Evolutionary conservation across 37 sponge, comb jelly and placozoan species (phyloP).

Genomic region (Mnemiopsis leidyi): DNA sequence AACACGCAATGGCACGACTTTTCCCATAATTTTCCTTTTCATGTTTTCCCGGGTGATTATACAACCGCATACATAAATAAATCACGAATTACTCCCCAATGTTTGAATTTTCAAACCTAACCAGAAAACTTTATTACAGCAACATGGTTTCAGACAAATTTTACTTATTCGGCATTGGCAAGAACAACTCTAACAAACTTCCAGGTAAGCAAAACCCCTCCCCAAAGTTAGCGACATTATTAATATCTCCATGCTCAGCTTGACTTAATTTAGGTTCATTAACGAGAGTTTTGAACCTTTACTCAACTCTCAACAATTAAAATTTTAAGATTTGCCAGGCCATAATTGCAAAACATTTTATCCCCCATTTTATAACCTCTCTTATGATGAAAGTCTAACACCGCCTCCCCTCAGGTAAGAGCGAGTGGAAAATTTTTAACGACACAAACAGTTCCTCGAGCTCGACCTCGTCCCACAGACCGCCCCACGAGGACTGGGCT

Average conservation of each 20-base stretch:
- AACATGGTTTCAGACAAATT: constrained; percentile 46
- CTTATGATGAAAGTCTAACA: too few species aligned
- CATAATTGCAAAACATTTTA: not conserved
- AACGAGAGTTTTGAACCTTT: too few species aligned
- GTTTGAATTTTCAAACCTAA: not conserved
- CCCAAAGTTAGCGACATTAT: too few species aligned
- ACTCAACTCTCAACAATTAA: too few species aligned
- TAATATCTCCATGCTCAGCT: too few species aligned
- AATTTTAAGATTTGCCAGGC: not conserved
- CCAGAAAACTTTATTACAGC: not conserved
- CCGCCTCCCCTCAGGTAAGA: not conserved
- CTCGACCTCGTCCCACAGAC: not conserved
- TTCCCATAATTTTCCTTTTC: too few species aligned
- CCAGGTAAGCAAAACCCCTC: constrained; percentile 60
- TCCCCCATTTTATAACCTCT: not conserved
- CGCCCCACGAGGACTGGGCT: not conserved
- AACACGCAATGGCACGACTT: too few species aligned
- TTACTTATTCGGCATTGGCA: constrained; percentile 16
- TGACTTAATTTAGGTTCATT: too few species aligned
- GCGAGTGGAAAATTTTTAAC: constrained; percentile 29
- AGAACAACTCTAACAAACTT: constrained; percentile 44
- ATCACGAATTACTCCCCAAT: too few species aligned
- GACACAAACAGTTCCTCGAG: not conserved
- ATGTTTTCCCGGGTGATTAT: too few species aligned
- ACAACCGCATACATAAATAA: too few species aligned